Percentiles rank a stretch among this genome's conserved stretches.
Conservation (phyloP, 1,140 invertebrate genomes). For the Cydia fagiglandana region DNA sequence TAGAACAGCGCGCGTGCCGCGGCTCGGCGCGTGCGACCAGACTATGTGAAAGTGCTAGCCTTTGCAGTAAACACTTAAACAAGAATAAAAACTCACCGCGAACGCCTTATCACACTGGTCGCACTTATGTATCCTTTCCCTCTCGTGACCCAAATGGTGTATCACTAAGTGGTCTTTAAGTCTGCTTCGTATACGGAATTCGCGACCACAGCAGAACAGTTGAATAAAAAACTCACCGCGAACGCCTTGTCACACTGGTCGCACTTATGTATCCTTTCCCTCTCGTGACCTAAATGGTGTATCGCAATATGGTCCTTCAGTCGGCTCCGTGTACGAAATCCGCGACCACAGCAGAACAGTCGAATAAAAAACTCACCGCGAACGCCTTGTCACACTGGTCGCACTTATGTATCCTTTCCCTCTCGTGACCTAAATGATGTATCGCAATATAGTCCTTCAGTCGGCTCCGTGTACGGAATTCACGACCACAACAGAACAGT, state of each 20-base stretch:
- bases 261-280: constrained; percentile 46
- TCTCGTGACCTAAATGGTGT: constrained; percentile 39
- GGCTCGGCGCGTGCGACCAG: constrained; percentile 51
- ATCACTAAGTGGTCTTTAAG: constrained; percentile 42
- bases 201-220: constrained; percentile 49
- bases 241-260: constrained; percentile 49
- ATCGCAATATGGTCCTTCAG: constrained; percentile 42
- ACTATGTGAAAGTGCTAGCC: constrained; percentile 54
- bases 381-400: constrained; percentile 49
- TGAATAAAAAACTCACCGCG: constrained; percentile 43
- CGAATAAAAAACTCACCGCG: constrained; percentile 43
- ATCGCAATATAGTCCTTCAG: constrained; percentile 42
- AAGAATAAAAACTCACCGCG: constrained; percentile 39
- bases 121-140: constrained; percentile 47
- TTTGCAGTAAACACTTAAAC: constrained; percentile 45
- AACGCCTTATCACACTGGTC: constrained; percentile 48
- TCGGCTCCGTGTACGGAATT: constrained; percentile 48
- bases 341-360: constrained; percentile 49
- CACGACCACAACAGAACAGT: constrained; percentile 48
- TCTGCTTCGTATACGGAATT: constrained; percentile 48
- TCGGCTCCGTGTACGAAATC: constrained; percentile 47
- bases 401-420: constrained; percentile 46
- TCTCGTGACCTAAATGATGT: constrained; percentile 39
- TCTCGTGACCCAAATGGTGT: constrained; percentile 39
- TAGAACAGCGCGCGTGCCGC: constrained; percentile 44